phyloP scores from a whole-genome alignment of 2,888 invertebrate genomes.

The Drosophila paramelanica region DNA sequence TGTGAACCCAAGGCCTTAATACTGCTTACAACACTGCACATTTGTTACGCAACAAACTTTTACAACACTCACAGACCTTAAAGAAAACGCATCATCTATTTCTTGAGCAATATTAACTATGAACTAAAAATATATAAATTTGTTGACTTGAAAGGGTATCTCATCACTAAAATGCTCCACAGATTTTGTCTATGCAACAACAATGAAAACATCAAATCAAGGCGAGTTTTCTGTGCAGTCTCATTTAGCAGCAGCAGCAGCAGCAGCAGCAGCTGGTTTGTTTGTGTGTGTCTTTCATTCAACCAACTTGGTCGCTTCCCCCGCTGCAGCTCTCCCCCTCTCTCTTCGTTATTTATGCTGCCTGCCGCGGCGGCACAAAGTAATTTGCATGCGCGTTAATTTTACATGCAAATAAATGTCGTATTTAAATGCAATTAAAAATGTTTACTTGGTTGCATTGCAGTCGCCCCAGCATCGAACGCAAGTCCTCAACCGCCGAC shows the following conservation, averaged over 20 bases:
- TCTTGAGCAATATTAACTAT: too few relatives aligned
- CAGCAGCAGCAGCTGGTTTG: conserved; percentile 19
- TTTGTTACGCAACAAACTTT: too few relatives aligned
- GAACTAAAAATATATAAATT: too few relatives aligned
- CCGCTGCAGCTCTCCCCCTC: not conserved
- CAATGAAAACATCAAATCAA: conserved; percentile 53
- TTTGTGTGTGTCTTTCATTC: conserved; percentile 27
- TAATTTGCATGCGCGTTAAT: conserved; percentile 83
- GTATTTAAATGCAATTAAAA: conserved; percentile 84
- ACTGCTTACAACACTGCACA: conserved; percentile 27
- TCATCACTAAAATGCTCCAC: not conserved
- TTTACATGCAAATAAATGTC: conserved; percentile 84
- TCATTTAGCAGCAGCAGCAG: conserved; percentile 11
- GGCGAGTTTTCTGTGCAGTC: conserved; percentile 5
- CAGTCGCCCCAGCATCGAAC: conserved; percentile 28
- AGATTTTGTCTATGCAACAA: conserved; percentile 55
- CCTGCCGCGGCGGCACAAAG: conserved; percentile 58
- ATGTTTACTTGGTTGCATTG: conserved; percentile 76
- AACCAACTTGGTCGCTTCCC: not conserved
- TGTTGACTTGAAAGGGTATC: conserved; percentile 19
- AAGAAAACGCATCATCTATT: too few relatives aligned
- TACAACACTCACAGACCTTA: conserved; percentile 29
- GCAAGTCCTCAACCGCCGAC: conserved; percentile 21
- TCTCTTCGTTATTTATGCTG: conserved; percentile 54
- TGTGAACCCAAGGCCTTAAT: conserved; percentile 20